phyloP scores from a whole-genome alignment of 2,797 vertebrate species.

The Sebastes steindachneri region DNA sequence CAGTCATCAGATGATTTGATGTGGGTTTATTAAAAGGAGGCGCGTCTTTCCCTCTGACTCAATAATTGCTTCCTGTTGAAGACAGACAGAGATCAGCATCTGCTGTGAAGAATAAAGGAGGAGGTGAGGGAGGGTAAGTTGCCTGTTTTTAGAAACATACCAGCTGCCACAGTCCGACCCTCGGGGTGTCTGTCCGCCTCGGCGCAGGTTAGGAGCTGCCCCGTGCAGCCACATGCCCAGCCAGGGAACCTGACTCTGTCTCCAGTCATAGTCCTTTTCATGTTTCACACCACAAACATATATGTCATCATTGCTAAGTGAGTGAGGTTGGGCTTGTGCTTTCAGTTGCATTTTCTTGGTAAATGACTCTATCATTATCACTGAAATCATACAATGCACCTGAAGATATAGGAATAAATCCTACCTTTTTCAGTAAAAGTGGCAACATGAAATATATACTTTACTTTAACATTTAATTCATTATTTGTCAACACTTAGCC shows the following conservation, averaged over 20 bases:
- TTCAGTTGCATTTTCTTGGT: neutral
- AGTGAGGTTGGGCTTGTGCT: neutral
- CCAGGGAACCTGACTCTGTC: constrained; percentile 43
- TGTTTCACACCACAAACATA: constrained; percentile 19
- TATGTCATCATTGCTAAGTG: constrained; percentile 3
- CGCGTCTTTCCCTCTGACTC: constrained; percentile 74
- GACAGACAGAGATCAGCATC: constrained; percentile 75
- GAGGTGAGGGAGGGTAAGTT: neutral
- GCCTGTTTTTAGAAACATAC: constrained; percentile 78
- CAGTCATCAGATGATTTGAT: constrained; percentile 71
- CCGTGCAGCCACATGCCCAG: constrained; percentile 41
- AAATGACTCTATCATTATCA: neutral
- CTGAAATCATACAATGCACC: neutral
- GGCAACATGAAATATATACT: neutral
- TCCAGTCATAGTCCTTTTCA: constrained; percentile 37
- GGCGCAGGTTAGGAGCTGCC: constrained; percentile 73
- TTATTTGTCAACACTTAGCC: neutral
- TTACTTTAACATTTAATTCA: neutral
- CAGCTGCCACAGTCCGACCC: constrained; percentile 70
- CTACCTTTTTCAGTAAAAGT: neutral
- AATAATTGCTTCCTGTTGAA: constrained; percentile 76
- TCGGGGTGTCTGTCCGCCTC: constrained; percentile 63
- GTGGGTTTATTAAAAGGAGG: constrained; percentile 74
- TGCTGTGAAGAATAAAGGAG: constrained; percentile 60
- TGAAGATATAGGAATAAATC: neutral